Evolutionary conservation across 2,797 vertebrate genomes (phyloP).

Genomic region (Poecile montanus): DNA sequence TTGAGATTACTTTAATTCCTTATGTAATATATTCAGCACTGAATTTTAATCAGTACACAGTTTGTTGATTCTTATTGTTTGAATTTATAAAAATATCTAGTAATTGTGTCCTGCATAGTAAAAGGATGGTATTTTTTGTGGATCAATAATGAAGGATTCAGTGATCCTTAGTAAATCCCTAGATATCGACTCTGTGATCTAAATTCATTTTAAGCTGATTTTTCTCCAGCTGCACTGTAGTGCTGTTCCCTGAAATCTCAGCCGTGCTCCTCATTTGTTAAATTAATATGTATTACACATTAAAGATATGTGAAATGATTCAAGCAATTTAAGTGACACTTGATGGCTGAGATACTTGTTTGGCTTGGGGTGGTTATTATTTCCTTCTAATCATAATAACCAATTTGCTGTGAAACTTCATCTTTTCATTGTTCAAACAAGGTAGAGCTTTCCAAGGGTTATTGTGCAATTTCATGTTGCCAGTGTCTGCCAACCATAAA

Average conservation of each 20-base stretch:
- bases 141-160: conserved; percentile 72
- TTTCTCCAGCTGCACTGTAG: conserved; percentile 40
- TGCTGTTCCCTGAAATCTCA: conserved; percentile 14
- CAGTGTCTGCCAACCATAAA: conserved; percentile 64
- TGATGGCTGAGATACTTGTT: neutral
- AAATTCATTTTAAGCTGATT: conserved; percentile 74
- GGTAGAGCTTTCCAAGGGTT: conserved; percentile 37
- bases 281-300: neutral
- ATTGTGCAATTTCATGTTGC: conserved; percentile 46
- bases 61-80: conserved; percentile 48
- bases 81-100: conserved; percentile 56
- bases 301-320: neutral
- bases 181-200: conserved; percentile 63
- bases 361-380: conserved; percentile 12
- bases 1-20: neutral
- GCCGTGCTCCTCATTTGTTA: neutral
- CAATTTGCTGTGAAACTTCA: conserved; percentile 26
- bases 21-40: conserved; percentile 15
- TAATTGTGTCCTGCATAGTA: conserved; percentile 27
- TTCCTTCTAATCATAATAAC: conserved; percentile 32
- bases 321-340: neutral
- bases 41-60: conserved; percentile 43
- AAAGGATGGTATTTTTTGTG: conserved; percentile 26
- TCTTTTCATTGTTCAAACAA: conserved; percentile 48
- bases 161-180: conserved; percentile 68